A percentile compares a stretch with the other conserved stretches of the same genome.
Conservation (phyloP, 1,140 invertebrate genomes). For the Aphis gossypii region DNA sequence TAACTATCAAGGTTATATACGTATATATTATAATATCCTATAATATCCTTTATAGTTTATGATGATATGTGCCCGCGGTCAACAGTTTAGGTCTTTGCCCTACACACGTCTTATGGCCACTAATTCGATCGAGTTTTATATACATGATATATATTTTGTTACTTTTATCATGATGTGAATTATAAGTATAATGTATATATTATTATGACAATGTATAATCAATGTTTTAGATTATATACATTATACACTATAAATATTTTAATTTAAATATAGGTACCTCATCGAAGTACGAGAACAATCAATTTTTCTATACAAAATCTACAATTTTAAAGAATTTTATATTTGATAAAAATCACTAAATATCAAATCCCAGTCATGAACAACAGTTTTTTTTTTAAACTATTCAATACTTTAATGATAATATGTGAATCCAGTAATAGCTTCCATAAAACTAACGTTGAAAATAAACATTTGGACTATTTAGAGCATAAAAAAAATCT, state of each 20-base stretch:
- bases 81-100: slow-evolving; percentile 13
- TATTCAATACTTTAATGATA: neutral
- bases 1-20: neutral
- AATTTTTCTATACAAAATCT: neutral
- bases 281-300: neutral
- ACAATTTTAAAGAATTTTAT: neutral
- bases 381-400: neutral
- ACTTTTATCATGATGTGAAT: neutral
- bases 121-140: neutral
- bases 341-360: neutral
- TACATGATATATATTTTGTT: neutral
- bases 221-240: neutral
- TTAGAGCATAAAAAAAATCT: neutral
- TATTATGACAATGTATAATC: neutral
- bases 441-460: neutral
- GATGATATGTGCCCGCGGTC: neutral
- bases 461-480: neutral
- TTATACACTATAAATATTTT: neutral
- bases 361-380: neutral
- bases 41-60: neutral
- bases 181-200: neutral
- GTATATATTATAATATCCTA: neutral
- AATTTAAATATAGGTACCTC: neutral
- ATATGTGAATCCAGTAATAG: neutral
- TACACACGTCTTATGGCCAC: neutral